Conservation (phyloP, 2,888 invertebrate genomes). For the Nephrotoma appendiculata region DNA sequence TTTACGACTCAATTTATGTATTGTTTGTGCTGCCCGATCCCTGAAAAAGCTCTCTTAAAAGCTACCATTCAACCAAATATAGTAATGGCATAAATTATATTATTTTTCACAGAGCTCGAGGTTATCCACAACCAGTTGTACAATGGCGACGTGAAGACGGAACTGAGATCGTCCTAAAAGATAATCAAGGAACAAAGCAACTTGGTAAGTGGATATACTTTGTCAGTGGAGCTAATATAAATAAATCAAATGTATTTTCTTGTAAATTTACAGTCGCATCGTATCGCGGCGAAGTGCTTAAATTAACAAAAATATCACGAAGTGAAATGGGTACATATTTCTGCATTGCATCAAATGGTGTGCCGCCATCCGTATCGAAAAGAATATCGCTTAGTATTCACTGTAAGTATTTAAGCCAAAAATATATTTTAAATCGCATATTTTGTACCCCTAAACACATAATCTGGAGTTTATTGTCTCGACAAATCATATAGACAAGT, state of each 20-base stretch:
- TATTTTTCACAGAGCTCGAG: constrained; percentile 42
- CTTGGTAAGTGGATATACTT: constrained; percentile 35
- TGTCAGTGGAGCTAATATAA: neutral
- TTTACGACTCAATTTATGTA: no score
- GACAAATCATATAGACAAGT: neutral
- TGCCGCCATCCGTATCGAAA: constrained; percentile 79
- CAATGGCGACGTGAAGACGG: constrained; percentile 77
- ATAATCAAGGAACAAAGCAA: constrained; percentile 47
- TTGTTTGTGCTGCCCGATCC: no score
- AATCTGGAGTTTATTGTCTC: neutral
- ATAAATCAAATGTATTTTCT: neutral
- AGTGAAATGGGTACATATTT: constrained; percentile 84
- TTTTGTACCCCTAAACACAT: neutral
- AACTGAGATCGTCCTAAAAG: constrained; percentile 60
- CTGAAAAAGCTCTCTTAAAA: no score
- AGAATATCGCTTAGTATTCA: constrained; percentile 77
- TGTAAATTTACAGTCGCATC: constrained; percentile 25
- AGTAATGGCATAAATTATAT: neutral
- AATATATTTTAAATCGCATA: neutral
- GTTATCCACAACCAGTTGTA: constrained; percentile 65
- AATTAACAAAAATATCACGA: constrained; percentile 64
- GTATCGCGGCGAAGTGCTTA: constrained; percentile 61
- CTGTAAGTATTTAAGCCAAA: constrained; percentile 50
- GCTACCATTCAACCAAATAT: neutral
- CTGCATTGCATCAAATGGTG: constrained; percentile 78